Percentiles rank a stretch among this genome's conserved stretches.
Conservation (phyloP, 1,140 invertebrate species). For the Pteromalus puparum region DNA sequence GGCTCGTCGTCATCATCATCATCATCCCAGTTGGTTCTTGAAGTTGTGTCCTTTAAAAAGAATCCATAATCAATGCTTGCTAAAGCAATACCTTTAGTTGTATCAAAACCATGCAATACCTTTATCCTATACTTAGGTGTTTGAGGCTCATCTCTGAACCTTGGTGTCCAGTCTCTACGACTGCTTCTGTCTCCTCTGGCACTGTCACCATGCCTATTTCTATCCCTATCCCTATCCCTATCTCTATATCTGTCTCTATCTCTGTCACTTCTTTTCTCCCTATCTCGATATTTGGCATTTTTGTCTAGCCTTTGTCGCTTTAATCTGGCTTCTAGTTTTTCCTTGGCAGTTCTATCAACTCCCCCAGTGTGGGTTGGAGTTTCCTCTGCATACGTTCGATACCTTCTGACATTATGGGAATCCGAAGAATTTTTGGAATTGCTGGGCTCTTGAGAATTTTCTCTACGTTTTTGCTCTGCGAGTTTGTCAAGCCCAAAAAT, state of each 20-base stretch:
- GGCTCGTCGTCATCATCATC: constrained; percentile 85
- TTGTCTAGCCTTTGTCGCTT: constrained; percentile 77
- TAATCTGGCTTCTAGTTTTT: constrained; percentile 82
- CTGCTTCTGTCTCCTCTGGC: constrained; percentile 57
- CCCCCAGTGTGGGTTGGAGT: constrained; percentile 96
- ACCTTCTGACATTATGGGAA: constrained; percentile 77
- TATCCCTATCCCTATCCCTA: constrained; percentile 65
- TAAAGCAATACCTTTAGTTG: neutral
- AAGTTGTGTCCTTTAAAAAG: constrained; percentile 80
- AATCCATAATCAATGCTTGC: neutral
- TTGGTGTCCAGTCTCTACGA: constrained; percentile 55
- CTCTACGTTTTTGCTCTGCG: constrained; percentile 83
- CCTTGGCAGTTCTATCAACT: constrained; percentile 86
- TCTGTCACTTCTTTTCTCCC: constrained; percentile 63
- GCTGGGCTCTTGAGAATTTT: constrained; percentile 68
- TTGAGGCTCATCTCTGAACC: constrained; percentile 79
- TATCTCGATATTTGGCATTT: constrained; percentile 61
- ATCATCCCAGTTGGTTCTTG: constrained; percentile 92
- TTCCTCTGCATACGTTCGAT: constrained; percentile 87
- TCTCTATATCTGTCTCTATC: constrained; percentile 61
- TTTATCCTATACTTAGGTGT: constrained; percentile 80
- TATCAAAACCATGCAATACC: constrained; percentile 54
- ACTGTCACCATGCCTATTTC: constrained; percentile 54
- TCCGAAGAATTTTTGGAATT: constrained; percentile 63
- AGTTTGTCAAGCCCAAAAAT: constrained; percentile 91